Evolutionary conservation across 2,888 invertebrate genomes (phyloP).

Genomic region (Rhogogaster chlorosoma): DNA sequence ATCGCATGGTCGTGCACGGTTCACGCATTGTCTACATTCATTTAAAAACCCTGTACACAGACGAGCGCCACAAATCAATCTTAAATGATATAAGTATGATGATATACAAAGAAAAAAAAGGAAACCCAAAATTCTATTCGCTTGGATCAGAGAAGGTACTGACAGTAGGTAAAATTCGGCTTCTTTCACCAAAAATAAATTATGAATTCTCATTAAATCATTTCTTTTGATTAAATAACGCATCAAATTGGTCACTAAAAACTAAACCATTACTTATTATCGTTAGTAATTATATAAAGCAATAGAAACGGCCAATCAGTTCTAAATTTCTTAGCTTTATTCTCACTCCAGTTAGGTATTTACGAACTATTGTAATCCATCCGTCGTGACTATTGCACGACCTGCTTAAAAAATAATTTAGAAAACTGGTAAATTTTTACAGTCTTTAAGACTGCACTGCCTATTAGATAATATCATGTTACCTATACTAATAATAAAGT

Average conservation of each 20-base stretch:
- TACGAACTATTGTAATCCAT: background rate
- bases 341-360: background rate
- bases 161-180: constrained; percentile 24
- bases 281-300: constrained; percentile 2
- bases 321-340: constrained; percentile 1
- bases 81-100: background rate
- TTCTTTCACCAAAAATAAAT: constrained; percentile 7
- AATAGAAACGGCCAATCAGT: constrained; percentile 30
- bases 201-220: background rate
- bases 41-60: constrained; percentile 5
- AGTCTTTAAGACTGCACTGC: background rate
- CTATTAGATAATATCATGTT: constrained; percentile 4
- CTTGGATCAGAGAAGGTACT: background rate
- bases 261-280: constrained; percentile 5
- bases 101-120: background rate
- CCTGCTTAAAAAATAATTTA: background rate
- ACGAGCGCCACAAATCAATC: background rate
- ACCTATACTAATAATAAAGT: constrained; percentile 27
- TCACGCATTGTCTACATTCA: background rate
- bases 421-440: background rate
- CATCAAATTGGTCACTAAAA: constrained; percentile 14
- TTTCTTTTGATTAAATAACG: constrained; percentile 33
- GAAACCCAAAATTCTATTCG: background rate
- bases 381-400: background rate
- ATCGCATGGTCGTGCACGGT: background rate